Conservation (phyloP, 2,888 invertebrate species). For the Pyrrhosoma nymphula region DNA sequence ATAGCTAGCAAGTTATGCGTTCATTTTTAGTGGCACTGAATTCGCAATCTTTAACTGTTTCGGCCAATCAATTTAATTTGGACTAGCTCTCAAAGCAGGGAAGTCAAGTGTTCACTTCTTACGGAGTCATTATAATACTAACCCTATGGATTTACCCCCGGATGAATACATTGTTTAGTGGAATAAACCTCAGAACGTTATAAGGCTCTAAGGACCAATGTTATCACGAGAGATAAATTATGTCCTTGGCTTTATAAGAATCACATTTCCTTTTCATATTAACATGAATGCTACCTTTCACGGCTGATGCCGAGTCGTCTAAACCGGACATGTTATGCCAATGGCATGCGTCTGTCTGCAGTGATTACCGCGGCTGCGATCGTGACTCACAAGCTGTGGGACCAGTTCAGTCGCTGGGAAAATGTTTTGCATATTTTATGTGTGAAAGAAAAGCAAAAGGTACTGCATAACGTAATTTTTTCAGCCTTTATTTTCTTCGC, state of each 20-base stretch:
- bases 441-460: background rate
- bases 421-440: background rate
- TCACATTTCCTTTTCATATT: background rate
- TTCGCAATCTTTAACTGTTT: background rate
- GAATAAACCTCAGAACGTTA: background rate
- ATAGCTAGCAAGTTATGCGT: background rate
- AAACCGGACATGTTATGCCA: conserved; percentile 5
- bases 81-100: background rate
- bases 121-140: background rate
- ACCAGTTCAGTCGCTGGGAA: background rate
- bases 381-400: background rate
- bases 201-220: conserved; percentile 9
- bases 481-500: background rate
- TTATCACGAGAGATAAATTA: background rate
- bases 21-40: background rate
- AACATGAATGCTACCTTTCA: background rate
- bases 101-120: background rate
- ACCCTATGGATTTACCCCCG: background rate
- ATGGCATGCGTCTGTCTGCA: background rate
- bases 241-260: conserved; percentile 9
- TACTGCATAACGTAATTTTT: background rate
- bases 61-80: too few species aligned
- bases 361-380: background rate
- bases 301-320: background rate
- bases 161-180: background rate